Conservation (phyloP, 2,888 invertebrate species). For the Apodemia mormo region DNA sequence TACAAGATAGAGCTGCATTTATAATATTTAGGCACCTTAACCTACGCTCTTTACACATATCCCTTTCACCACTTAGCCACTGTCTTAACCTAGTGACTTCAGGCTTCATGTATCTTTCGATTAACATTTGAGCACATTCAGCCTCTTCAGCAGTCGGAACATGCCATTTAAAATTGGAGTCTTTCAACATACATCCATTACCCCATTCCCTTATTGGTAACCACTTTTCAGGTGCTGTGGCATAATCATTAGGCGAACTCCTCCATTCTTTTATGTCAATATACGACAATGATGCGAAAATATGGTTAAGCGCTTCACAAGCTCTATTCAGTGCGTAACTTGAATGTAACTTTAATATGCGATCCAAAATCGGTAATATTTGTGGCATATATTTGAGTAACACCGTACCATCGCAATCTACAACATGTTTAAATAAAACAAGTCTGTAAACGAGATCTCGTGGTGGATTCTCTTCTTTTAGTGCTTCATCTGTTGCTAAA, state of each 20-base stretch:
- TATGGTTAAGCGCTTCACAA: slow-evolving; percentile 82
- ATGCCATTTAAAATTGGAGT: slow-evolving; percentile 88
- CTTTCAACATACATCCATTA: slow-evolving; percentile 83
- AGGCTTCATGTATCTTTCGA: slow-evolving; percentile 84
- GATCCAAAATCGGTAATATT: slow-evolving; percentile 85
- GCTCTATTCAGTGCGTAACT: slow-evolving; percentile 85
- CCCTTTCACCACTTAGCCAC: slow-evolving; percentile 75
- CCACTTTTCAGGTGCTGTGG: slow-evolving; percentile 84
- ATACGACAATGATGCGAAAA: slow-evolving; percentile 82
- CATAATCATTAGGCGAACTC: slow-evolving; percentile 83
- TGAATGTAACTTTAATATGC: slow-evolving; percentile 85
- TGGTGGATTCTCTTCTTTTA: slow-evolving; percentile 89
- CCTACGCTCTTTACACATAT: slow-evolving; percentile 85
- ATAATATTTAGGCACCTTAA: slow-evolving; percentile 86
- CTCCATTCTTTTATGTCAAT: slow-evolving; percentile 84
- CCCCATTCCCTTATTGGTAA: slow-evolving; percentile 93
- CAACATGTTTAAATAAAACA: slow-evolving; percentile 86
- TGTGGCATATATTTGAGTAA: slow-evolving; percentile 85
- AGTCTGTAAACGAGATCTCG: slow-evolving; percentile 90
- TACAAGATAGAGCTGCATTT: slow-evolving; percentile 84
- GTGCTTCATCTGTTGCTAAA: slow-evolving; percentile 84
- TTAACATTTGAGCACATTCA: slow-evolving; percentile 83
- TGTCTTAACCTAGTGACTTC: slow-evolving; percentile 83
- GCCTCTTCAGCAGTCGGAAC: slow-evolving; percentile 87
- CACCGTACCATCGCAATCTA: slow-evolving; percentile 84